phyloP scores from a whole-genome alignment of 2,888 invertebrate species.

The Drosophila putrida region DNA sequence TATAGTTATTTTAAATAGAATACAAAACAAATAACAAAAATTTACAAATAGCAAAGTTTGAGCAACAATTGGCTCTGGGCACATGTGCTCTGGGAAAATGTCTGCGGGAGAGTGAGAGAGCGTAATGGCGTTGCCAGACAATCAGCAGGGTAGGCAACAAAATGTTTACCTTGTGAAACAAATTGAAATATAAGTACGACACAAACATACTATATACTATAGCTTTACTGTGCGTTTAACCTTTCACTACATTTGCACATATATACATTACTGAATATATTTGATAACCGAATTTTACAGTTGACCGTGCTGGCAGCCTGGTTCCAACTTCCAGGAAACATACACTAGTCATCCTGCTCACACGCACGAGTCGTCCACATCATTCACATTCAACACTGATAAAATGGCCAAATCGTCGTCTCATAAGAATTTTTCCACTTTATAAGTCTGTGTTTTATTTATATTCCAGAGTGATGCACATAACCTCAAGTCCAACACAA shows the following conservation, averaged over 20 bases:
- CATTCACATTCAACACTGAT: conserved; percentile 26
- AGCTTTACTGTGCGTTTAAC: not conserved
- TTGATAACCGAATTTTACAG: not conserved
- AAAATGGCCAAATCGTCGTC: conserved; percentile 57
- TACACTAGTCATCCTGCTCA: conserved; percentile 43
- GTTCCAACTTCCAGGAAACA: conserved; percentile 40
- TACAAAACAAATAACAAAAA: conserved; percentile 26
- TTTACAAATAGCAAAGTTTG: conserved; percentile 26
- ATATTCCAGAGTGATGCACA: conserved; percentile 71
- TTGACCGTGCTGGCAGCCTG: conserved; percentile 35
- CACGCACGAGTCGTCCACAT: conserved; percentile 33
- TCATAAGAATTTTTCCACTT: conserved; percentile 69
- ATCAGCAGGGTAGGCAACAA: not conserved
- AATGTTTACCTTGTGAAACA: conserved; percentile 8
- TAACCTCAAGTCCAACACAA: conserved; percentile 61
- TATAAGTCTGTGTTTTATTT: conserved; percentile 80
- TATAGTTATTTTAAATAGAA: conserved; percentile 35
- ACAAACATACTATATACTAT: not conserved
- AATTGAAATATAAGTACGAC: no score
- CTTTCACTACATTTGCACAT: not conserved
- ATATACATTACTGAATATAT: not conserved
- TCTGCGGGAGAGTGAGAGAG: conserved; percentile 63
- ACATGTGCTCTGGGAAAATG: conserved; percentile 69
- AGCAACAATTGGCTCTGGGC: conserved; percentile 71
- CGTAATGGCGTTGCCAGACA: conserved; percentile 56